These are phyloP conservation scores for Chiloscyllium punctatum DNA, from an alignment of 2,797 vertebrate genomes.

Conservation along the genomic window DNA sequence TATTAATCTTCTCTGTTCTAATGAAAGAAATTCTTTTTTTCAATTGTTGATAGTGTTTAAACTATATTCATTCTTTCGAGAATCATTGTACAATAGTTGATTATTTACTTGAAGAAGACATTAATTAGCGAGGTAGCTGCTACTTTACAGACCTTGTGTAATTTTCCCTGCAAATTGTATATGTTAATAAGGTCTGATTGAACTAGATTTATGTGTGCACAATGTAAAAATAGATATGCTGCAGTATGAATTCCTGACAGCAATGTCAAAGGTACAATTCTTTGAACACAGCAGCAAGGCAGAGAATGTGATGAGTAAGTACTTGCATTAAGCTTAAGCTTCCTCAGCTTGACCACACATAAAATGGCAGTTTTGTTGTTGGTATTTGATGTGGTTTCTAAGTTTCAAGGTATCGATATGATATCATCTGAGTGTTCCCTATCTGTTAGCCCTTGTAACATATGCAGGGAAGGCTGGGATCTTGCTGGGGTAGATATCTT, in stretches of 20 bases:
- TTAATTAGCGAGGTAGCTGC: neutral
- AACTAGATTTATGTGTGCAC: neutral
- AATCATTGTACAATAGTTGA: neutral
- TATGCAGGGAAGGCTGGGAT: too few relatives aligned
- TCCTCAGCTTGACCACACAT: neutral
- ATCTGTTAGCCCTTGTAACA: too few relatives aligned
- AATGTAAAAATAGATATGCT: neutral
- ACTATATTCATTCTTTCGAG: neutral
- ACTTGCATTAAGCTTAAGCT: neutral
- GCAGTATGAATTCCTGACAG: neutral
- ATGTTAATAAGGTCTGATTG: slow-evolving; percentile 3
- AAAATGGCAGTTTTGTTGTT: neutral
- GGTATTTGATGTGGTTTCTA: too few relatives aligned
- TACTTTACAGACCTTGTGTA: neutral
- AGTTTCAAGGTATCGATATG: too few relatives aligned
- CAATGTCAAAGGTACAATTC: neutral
- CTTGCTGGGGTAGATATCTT: too few relatives aligned
- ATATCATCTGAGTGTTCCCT: too few relatives aligned
- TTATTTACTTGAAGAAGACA: neutral
- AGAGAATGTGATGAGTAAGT: neutral
- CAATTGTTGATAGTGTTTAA: neutral
- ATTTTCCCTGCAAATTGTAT: neutral
- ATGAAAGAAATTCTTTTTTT: neutral
- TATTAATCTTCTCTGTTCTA: neutral
- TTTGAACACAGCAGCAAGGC: neutral